Percentiles rank a stretch among this genome's conserved stretches.
phyloP scores from a whole-genome alignment of 1,140 invertebrate species.

The Ceratina japonica region DNA sequence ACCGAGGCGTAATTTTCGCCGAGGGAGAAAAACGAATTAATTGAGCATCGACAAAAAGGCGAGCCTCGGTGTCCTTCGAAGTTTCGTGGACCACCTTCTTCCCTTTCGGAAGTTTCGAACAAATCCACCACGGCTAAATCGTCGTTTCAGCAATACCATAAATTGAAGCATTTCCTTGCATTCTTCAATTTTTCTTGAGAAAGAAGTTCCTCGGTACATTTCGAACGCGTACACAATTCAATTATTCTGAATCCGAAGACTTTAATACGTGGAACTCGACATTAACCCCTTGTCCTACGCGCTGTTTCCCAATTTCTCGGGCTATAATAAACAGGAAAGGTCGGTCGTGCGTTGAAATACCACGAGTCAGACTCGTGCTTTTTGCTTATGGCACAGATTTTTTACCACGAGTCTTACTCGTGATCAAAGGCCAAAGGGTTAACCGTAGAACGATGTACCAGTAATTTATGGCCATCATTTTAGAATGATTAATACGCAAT shows the following conservation, averaged over 20 bases:
- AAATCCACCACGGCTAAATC: not conserved
- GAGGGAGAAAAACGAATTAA: constrained; percentile 14
- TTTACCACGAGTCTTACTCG: too few relatives aligned
- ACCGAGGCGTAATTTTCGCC: not conserved
- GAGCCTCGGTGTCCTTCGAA: not conserved
- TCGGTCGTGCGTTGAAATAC: too few relatives aligned
- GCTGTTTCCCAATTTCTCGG: too few relatives aligned
- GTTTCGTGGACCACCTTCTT: constrained; percentile 12
- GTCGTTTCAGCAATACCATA: not conserved
- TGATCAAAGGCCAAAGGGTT: too few relatives aligned
- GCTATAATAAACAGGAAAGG: too few relatives aligned
- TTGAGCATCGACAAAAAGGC: constrained; percentile 32
- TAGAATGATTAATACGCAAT: constrained; percentile 8
- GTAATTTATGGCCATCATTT: not conserved
- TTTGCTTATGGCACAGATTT: too few relatives aligned
- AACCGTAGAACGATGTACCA: not conserved
- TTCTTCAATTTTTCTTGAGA: not conserved
- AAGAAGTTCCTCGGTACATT: too few relatives aligned
- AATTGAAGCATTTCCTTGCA: not conserved
- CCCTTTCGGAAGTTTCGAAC: not conserved
- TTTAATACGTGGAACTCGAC: too few relatives aligned
- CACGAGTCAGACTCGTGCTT: too few relatives aligned
- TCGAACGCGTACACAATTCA: too few relatives aligned
- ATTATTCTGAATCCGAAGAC: too few relatives aligned
- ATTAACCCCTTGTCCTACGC: too few relatives aligned